These are phyloP conservation scores for Drosophila testacea DNA, from an alignment of 2,888 invertebrate genomes.

Conservation along the genomic window DNA sequence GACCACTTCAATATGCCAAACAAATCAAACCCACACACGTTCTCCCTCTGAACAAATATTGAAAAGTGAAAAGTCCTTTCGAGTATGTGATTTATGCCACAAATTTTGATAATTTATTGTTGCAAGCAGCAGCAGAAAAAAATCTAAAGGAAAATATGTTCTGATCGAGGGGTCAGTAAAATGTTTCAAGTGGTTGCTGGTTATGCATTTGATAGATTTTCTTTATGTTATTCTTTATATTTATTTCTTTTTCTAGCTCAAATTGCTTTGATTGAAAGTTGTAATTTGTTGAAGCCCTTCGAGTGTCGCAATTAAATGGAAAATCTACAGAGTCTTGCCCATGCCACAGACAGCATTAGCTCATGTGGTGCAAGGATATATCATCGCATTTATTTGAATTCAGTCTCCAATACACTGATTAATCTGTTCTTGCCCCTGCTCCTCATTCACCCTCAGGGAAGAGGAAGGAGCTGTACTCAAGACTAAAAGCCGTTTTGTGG, in stretches of 20 bases:
- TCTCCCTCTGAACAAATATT: conserved; percentile 61
- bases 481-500: conserved; percentile 68
- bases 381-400: conserved; percentile 48
- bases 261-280: conserved; percentile 72
- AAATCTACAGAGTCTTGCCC: conserved; percentile 10
- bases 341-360: conserved; percentile 37
- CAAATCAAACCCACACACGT: conserved; percentile 69
- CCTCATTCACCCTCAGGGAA: not conserved
- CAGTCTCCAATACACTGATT: conserved; percentile 66
- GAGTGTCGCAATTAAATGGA: conserved; percentile 62
- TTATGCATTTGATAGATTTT: conserved; percentile 79
- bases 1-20: conserved; percentile 84
- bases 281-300: conserved; percentile 66
- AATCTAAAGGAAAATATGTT: not conserved
- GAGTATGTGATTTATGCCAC: conserved; percentile 79
- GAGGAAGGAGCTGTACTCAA: conserved; percentile 18
- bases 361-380: conserved; percentile 22
- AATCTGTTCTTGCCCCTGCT: conserved; percentile 62
- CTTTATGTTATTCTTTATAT: conserved; percentile 30
- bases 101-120: conserved; percentile 83
- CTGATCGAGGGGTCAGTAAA: conserved; percentile 36
- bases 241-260: conserved; percentile 25
- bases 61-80: conserved; percentile 78
- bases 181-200: conserved; percentile 49
- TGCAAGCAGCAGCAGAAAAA: conserved; percentile 6